Base-by-base conservation (phyloP, 2,113 vertebrate species). In the Myodes glareolus region DNA sequence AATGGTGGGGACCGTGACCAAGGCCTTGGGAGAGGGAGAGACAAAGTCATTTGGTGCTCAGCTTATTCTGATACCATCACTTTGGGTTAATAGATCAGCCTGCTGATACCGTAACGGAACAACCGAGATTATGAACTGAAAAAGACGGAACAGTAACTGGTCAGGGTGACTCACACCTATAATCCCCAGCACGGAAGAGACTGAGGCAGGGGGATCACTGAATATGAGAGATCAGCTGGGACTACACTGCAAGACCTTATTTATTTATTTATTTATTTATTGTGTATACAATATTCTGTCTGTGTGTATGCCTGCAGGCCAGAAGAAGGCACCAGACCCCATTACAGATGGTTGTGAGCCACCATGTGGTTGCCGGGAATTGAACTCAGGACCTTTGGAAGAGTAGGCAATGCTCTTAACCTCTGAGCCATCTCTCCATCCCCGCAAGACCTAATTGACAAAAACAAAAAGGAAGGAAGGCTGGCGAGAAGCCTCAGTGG, bases 31-130 rank as follows among this genome's bases (percentile, higher is more conserved):
- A 14, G 67, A 31, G 16, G 47, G 6, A 75, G 78, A 68, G 50
- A 36, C 0, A 7, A 6, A 9, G 3, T 13, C 23, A 45, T 0
- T 25, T 13, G 39, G 50, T 47, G 21, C n/a, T 88, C 39, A 31
- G 9, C 9, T 95, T 33, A n/a, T n/a, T 78, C 9, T 55, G 77
- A n/a, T 80, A 6, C 5, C 21, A 55, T 39, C 19, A 25, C 70
- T 39, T 82, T 55, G 21, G n/a, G 70, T 29, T 29, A 25, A 33
- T 3, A 29, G 82, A n/a, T 45, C 65, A 45, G 65, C 23, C 29
- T 76, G 65, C 70, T 23, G 67, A n/a, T 31, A 67, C 17, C 25
- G 45, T 67, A 14, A 73, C 52, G 14, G 39, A 81, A n/a, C 78
- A n/a, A 52, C 47, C 1, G 78, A 58, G 52, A 7, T 27, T 25